A percentile compares a stretch with the other conserved stretches of the same genome.
Conservation (phyloP, 2,797 vertebrate genomes). For the Pelochelys cantorii region DNA sequence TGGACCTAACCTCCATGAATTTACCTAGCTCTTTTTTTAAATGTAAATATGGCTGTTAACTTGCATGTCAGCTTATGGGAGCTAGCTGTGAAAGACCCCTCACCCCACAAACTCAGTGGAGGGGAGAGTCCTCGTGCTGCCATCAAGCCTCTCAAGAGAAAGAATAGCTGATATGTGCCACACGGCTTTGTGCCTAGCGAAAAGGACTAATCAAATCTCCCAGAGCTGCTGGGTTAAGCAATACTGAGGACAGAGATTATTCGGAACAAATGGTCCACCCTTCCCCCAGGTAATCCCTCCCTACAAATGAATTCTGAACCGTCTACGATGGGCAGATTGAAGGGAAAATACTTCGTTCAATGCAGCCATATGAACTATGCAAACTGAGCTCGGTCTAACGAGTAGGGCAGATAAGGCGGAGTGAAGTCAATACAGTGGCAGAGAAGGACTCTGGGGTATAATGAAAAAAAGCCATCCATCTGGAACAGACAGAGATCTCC, state of each 20-base stretch:
- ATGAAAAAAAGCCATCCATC: neutral
- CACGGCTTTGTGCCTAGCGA: neutral
- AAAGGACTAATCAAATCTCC: neutral
- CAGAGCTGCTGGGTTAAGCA: neutral
- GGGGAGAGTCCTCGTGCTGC: neutral
- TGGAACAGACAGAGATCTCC: neutral
- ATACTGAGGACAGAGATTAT: neutral
- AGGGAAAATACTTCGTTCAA: neutral
- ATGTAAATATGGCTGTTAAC: neutral
- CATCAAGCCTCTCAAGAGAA: neutral
- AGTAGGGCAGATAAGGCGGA: neutral
- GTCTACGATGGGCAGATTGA: neutral
- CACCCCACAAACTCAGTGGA: neutral
- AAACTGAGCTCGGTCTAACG: neutral
- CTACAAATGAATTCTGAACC: neutral
- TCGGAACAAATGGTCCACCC: neutral
- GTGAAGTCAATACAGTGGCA: neutral
- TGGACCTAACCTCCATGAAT: too few relatives aligned
- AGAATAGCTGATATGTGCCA: neutral
- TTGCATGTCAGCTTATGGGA: neutral
- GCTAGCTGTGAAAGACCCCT: neutral
- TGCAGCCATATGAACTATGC: neutral
- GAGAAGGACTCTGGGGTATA: neutral
- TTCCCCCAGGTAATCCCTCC: neutral
- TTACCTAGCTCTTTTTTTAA: too few relatives aligned